Base-by-base conservation (phyloP, 1,140 invertebrate species). In the Tenebrio molitor region DNA sequence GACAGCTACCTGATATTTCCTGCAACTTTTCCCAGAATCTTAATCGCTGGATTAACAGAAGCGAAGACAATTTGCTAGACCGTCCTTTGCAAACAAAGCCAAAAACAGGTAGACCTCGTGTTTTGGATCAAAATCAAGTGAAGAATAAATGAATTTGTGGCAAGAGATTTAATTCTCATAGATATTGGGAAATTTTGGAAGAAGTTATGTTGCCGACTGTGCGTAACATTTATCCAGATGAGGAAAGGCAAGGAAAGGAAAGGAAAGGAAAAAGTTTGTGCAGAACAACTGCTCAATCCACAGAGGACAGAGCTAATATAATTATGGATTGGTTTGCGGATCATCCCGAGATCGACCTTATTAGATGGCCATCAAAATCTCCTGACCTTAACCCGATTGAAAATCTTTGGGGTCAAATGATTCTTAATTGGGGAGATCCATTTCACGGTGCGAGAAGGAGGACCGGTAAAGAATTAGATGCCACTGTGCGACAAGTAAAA, bases 311-410 rank as follows among this genome's bases (percentile, higher is more conserved):
- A 10, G 58, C 58, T 16, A 15, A 25, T 17, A 62, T 62, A 12
- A 17, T 62, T 16, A 3, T 17, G 19, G 50, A 62, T 21, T 62
- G 50, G 36, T 17, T 17, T 63, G 7, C 4, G 0, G 42, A n/a
- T n/a, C n/a, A n/a, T n/a, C n/a, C n/a, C n/a, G n/a, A n/a, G n/a
- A n/a, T n/a, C 70, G 14, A 3, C 12, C 1, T 58, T 62, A 15
- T 75, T 15, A 8, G 21, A 12, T 66, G 41, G 16, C 66, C 74
- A n/a, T 3, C 67, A 4, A 73, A 41, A 33, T 64, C 50, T 16
- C 63, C 71, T 1, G 74, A 74, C 14, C 17, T 74, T 0, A 74
- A 73, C 21, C 71, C 71, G 0, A 73, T 75, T 0, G 74, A 73
- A 44, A 75, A 75, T 39, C 15, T 75, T 7, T 73, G 71, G 71